These are phyloP conservation scores for Montipora sp. DNA, from an alignment of 64 coral and sea anemone species.

Conservation along the genomic window DNA sequence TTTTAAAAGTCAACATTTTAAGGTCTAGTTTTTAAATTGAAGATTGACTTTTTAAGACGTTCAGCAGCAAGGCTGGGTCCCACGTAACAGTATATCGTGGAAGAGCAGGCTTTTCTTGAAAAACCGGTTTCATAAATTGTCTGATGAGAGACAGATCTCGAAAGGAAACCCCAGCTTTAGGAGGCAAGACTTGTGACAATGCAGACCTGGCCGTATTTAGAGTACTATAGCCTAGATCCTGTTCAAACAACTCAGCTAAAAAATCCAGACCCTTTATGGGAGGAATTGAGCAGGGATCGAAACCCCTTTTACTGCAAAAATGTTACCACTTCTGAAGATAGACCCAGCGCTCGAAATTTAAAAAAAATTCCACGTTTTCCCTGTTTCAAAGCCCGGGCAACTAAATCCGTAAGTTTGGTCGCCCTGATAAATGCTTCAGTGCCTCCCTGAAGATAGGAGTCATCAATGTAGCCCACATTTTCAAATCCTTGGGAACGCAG, in stretches of 20 bases:
- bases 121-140: slow-evolving; percentile 39
- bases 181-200: slow-evolving; percentile 30
- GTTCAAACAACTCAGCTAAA: slow-evolving; percentile 34
- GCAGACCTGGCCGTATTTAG: slow-evolving; percentile 47
- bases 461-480: background rate
- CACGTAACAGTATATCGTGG: slow-evolving; percentile 2
- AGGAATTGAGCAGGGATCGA: slow-evolving; percentile 39
- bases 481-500: background rate
- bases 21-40: background rate
- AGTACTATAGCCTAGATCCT: slow-evolving; percentile 45
- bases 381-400: no score
- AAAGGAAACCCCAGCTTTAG: background rate
- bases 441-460: background rate
- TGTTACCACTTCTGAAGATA: slow-evolving; percentile 50
- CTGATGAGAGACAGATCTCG: background rate
- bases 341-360: no score
- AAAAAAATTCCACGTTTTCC: no score
- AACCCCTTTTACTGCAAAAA: slow-evolving; percentile 42
- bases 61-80: slow-evolving; percentile 7
- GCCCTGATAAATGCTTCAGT: no score
- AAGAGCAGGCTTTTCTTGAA: slow-evolving; percentile 22
- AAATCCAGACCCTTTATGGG: slow-evolving; percentile 44
- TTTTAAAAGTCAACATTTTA: background rate
- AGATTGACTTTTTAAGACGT: background rate
- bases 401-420: no score